These are phyloP conservation scores for Manis crassicaudata DNA, from an alignment of 2,797 vertebrate genomes.

Conservation along the genomic window DNA sequence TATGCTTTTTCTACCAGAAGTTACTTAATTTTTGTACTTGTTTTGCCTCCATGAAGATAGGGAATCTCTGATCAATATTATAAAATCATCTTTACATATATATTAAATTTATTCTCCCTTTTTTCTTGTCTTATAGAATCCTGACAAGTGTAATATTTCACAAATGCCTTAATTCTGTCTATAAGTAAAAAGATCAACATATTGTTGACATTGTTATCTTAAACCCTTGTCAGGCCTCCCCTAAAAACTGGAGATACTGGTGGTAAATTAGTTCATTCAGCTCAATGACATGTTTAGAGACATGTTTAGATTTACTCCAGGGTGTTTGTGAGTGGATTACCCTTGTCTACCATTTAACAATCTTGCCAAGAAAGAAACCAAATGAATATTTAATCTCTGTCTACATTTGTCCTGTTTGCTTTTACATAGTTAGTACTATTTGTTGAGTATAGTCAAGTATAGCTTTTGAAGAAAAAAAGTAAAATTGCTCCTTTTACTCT, in stretches of 20 bases:
- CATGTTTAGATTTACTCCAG: background rate
- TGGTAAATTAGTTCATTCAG: background rate
- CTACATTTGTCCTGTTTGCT: background rate
- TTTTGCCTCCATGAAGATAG: background rate
- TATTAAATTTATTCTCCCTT: background rate
- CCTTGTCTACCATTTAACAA: background rate
- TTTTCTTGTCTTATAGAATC: background rate
- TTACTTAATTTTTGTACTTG: background rate
- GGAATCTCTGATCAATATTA: slow-evolving; percentile 3
- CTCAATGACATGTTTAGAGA: background rate
- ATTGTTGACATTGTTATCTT: slow-evolving; percentile 33
- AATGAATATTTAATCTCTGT: background rate
- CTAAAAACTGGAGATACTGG: background rate
- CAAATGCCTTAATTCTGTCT: slow-evolving; percentile 26
- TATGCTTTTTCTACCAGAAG: slow-evolving; percentile 21
- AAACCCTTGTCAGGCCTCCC: background rate
- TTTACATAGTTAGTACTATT: slow-evolving; percentile 1
- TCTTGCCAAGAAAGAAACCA: slow-evolving; percentile 16
- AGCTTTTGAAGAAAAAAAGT: slow-evolving; percentile 41
- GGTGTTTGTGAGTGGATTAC: background rate
- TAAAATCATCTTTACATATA: background rate
- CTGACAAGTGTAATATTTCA: slow-evolving; percentile 42
- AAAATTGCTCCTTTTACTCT: slow-evolving; percentile 10
- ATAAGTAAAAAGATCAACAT: slow-evolving; percentile 41
- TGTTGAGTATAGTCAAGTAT: background rate